Base-by-base conservation (phyloP, 1,140 invertebrate species). In the Bombus fervidus region DNA sequence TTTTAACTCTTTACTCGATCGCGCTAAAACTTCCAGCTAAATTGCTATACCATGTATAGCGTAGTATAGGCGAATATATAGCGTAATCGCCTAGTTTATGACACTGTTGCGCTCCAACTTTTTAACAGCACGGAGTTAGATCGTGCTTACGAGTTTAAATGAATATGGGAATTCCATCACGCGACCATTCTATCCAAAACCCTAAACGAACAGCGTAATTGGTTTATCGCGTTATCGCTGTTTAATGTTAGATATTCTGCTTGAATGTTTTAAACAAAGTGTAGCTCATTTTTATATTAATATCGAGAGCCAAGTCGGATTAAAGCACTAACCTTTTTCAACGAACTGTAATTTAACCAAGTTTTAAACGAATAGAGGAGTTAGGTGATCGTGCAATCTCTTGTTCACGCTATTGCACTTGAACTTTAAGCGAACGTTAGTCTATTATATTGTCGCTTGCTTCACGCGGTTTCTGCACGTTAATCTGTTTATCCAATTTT, bases 1-100 rank as follows among this genome's bases (percentile, higher is more conserved):
- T 76, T 76, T 76, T 59, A 76, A 76, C 53, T 76, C 74, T 73
- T 73, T 25, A 9, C 74, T 76, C 53, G 74, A 59, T 59, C 74
- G 74, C 34, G 74, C 25, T 59, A 39, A 59, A 76, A 76, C 74
- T 76, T 76, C 25, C 53, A 28, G 12, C 22, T 76, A 76, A 76
- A 76, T 34, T 76, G 34, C 34, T 28, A 76, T 59, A 39, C 25
- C 28, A 31, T 22, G n/a, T 8, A 37, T 9, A n/a, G 2, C 31
- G 3, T 22, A 4, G n/a, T 68, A 37, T 13, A 59, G 43, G 34
- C 34, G 34, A 53, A 53, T 59, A 66, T 34, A 62, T 28, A 28
- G 59, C 28, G 47, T 39, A 59, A 59, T 59, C 74, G 53, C 53
- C 18, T 59, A 28, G 53, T 76, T 76, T 59, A 59, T 37, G 53